Evolutionary conservation across 2,888 invertebrate genomes (phyloP), one percentile per base, ranked within the genome.

Genomic region (Pristionchus japonicus): DNA sequence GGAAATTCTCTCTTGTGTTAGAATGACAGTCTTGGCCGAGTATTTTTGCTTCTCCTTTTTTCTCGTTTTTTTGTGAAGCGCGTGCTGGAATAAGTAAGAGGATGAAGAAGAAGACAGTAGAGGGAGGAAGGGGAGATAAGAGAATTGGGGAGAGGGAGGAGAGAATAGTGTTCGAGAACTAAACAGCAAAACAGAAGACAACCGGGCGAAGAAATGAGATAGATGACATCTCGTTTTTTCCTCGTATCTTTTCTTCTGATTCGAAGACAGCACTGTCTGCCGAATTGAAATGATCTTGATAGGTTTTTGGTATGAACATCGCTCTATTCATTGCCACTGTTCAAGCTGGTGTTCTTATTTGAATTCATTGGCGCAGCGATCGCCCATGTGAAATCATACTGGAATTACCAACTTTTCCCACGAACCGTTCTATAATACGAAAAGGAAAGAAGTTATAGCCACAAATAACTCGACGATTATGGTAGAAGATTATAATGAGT

Each of bases 141-240:
- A 80, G 74, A 70, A 70, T 31, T 17, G 74, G 74, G 43, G 80
- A 80, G 49, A 70, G 17, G 23, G 67, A 70, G 37, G 67, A 70
- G 67, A 34, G 67, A 37, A 34, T 70, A 27, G 67, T 70, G 67
- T 70, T 70, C 67, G 27, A 70, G 67, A 49, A 83, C 83, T 47
- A 83, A 52, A 37, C 49, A 83, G 57, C 49, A 83, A 52, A 57
- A 57, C 47, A 57, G 57, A 37, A n/a, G 83, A 83, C 49, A 83
- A 52, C 49, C n/a, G 57, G 83, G 83, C 7, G 57, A 43, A 34
- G 37, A 37, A 57, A 52, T 57, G 52, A 37, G 31, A 57, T 20
- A 4, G 83, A 83, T 49, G 83, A 70, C 67, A 70, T 70, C 31
- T 70, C 34, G 20, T 7, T 27, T 64, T 31, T n/a, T 64, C 23